Base-by-base conservation (phyloP, 2,888 invertebrate genomes). In the Doris montereyensis region DNA sequence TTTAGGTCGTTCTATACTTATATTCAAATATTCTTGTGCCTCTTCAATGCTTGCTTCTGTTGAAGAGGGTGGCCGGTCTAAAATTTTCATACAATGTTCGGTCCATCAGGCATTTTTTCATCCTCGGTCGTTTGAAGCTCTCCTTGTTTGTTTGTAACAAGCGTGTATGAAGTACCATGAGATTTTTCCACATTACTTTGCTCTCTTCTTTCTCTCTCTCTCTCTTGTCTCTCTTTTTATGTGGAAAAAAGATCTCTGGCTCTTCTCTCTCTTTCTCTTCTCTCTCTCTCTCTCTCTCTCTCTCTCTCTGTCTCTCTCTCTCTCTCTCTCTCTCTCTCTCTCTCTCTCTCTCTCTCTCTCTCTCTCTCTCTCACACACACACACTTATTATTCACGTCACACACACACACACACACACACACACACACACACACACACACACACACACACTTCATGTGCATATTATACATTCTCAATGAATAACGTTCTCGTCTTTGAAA, bases 231-330 rank as follows among this genome's bases (percentile, higher is more conserved):
- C 57, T 17, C 21, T 57, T 17, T n/a, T 24, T 24, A 32, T n/a
- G n/a, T 34, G 13, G 32, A 32, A n/a, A 13, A n/a, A 17, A 32
- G 32, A 70, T n/a, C 72, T 73, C 10, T 13, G 3, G n/a, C 17
- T 21, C 35, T 17, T 13, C 4, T 35, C 21, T 41, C n/a, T 41
- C 67, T 67, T 65, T 67, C 28, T 34, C 26, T 28, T 67, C 76
- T 26, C 28, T 26, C 76, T 76, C 34, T 32, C 24, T 62, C n/a
- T 13, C 34, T 21, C 75, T 62, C 62, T 60, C 76, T 26, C 41
- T 26, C 76, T 67, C 67, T 41, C 28, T n/a, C 52, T 67, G 28
- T 35, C 76, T 67, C 52, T 26, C 17, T 41, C 5, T 34, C 10
- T 4, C 28, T 21, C 32, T 28, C 34, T 21, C 35, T 21, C 62